Evolutionary conservation across 2,888 invertebrate species (phyloP), one percentile per base, ranked within the genome.

Genomic region (Dorcus parallelipipedus): DNA sequence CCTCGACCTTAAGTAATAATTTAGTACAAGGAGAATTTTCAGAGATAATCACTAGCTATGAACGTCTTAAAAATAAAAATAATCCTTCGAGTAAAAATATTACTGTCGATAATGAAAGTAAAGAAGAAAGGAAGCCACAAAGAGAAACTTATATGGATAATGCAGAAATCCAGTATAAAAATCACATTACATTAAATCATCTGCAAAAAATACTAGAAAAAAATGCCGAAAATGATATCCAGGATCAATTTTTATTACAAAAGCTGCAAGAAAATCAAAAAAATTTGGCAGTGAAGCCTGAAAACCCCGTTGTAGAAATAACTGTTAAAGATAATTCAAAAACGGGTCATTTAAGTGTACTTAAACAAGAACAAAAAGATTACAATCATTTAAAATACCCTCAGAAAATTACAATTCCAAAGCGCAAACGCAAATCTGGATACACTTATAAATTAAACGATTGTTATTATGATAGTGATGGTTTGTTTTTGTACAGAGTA

Each of bases 391-490:
- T 77, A 51, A 64, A 69, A 39, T 87, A 86, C 71, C 82, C 84
- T 39, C 83, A 86, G 62, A 80, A 80, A 69, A 90, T 93, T 61
- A 80, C 81, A 64, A 90, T 93, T 62, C 91, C 92, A 3, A 83
- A 82, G 66, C 82, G 85, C 52, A 79, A 85, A 39, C 83, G 82
- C 65, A 85, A 84, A 65, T 77, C 75, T 69, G 88, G 86, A 26
- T 85, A 82, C 45, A 86, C 87, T 7, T 93, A 90, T 71, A 88
- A 87, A 78, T 81, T 91, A 0, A 84, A 88, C 63, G 90, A 93
- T 76, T 88, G 89, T 68, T 93, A 86, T 74, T 93, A 93, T 76
- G 90, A 91, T 72, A 83, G 86, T 73, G 88, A 91, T 80, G 93
- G 93, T 0, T 82, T 81, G 73, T 91, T 93, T 79, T 80, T 93